Evolutionary conservation across 35 echinoderm and acorn worm genomes (phyloP).

Genomic region (Diadema setosum): DNA sequence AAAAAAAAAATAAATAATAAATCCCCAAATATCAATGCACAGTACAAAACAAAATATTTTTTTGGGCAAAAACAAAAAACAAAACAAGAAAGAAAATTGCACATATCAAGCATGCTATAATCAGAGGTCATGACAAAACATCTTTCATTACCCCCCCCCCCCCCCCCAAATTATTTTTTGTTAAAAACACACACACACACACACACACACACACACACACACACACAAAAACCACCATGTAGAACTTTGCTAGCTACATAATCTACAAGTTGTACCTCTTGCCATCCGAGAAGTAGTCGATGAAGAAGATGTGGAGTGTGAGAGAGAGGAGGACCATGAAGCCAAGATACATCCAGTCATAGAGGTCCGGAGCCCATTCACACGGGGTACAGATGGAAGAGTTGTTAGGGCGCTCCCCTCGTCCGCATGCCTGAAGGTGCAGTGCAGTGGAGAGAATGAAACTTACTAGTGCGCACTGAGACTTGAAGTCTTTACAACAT

Average conservation of each 20-base stretch:
- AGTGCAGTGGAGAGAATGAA: neutral
- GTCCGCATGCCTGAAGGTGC: constrained; percentile 64
- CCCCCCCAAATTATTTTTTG: too few relatives aligned
- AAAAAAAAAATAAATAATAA: too few relatives aligned
- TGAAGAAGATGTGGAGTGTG: constrained; percentile 89
- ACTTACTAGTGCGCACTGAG: neutral
- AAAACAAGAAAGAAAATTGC: too few relatives aligned
- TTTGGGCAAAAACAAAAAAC: too few relatives aligned
- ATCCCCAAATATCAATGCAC: too few relatives aligned
- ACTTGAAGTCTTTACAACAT: neutral
- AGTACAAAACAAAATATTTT: too few relatives aligned
- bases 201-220: neutral
- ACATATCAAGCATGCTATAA: too few relatives aligned
- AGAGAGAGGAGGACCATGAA: constrained; percentile 86
- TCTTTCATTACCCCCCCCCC: too few relatives aligned
- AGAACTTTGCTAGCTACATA: too few relatives aligned
- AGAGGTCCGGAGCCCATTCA: constrained; percentile 35
- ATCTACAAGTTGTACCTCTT: constrained; percentile 55
- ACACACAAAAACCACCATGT: too few relatives aligned
- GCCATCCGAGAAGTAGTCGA: constrained; percentile 86
- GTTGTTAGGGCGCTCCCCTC: constrained; percentile 59
- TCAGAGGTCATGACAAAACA: too few relatives aligned
- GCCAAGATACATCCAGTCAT: constrained; percentile 94
- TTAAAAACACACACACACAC: too few relatives aligned
- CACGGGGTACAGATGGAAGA: constrained; percentile 76